Evolutionary conservation across 2,797 vertebrate genomes (phyloP).

Genomic region (Acestrorhynchus altus): DNA sequence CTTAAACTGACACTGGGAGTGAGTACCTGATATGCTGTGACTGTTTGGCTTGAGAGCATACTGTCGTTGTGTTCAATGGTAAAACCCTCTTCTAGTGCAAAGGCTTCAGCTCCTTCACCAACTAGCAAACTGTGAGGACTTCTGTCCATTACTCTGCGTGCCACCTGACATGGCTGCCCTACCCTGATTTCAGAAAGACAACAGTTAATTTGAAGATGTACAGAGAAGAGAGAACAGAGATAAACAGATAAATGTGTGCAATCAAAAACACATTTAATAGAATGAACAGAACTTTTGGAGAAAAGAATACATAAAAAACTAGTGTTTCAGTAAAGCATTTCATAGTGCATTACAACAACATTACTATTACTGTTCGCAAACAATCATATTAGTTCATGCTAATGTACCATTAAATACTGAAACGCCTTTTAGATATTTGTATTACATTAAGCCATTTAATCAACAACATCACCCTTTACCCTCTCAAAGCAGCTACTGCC

Average conservation of each 20-base stretch:
- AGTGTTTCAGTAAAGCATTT: neutral
- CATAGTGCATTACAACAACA: neutral
- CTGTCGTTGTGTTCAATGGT: constrained; percentile 60
- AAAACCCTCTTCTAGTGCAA: constrained; percentile 55
- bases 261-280: no score
- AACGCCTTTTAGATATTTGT: neutral
- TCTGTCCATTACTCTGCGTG: constrained; percentile 58
- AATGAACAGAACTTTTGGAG: no score
- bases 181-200: constrained; percentile 41
- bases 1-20: constrained; percentile 3
- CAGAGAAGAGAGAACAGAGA: no score
- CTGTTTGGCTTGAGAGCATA: constrained; percentile 57
- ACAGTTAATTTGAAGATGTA: no score
- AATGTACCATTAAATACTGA: neutral
- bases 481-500: constrained; percentile 62
- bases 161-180: constrained; percentile 51
- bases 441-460: neutral
- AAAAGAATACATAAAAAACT: neutral
- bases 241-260: no score
- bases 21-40: constrained; percentile 63
- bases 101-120: constrained; percentile 63
- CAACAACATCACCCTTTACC: constrained; percentile 43
- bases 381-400: neutral
- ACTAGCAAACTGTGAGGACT: constrained; percentile 59
- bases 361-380: neutral